Evolutionary conservation across 2,888 invertebrate genomes (phyloP).

Genomic region (Philhelius pedissequus): DNA sequence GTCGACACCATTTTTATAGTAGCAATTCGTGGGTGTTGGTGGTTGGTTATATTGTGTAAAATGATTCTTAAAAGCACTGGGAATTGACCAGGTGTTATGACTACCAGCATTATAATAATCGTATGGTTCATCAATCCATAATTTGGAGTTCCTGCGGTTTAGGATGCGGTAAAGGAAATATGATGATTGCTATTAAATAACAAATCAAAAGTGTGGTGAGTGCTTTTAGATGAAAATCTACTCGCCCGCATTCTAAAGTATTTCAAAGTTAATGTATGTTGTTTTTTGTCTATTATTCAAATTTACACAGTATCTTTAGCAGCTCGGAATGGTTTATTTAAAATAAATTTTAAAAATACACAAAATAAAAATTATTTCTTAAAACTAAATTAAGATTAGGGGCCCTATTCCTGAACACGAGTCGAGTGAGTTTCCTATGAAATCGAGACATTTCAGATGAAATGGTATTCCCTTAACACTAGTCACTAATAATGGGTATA

Average conservation of each 20-base stretch:
- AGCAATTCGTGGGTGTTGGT: not conserved
- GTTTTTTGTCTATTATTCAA: not conserved
- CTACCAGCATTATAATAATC: conserved; percentile 7
- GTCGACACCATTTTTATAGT: conserved; percentile 46
- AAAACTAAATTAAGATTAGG: no score
- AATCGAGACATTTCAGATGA: no score
- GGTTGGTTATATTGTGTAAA: conserved; percentile 33
- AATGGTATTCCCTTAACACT: no score
- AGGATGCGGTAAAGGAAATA: not conserved
- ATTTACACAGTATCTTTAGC: no score
- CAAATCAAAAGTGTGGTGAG: conserved; percentile 22
- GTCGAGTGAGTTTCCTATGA: no score
- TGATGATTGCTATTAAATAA: conserved; percentile 29
- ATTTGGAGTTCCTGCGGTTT: not conserved
- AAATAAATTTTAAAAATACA: no score
- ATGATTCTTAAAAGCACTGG: conserved; percentile 67
- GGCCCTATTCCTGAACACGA: no score
- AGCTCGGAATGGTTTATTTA: no score
- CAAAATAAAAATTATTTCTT: no score
- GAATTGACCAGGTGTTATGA: conserved; percentile 50
- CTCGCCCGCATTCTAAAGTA: conserved; percentile 21
- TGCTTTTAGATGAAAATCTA: not conserved
- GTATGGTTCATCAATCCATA: not conserved
- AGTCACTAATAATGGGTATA: no score
- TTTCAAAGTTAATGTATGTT: not conserved